Conservation (phyloP, 2,888 invertebrate species). For the Xylota segnis region DNA sequence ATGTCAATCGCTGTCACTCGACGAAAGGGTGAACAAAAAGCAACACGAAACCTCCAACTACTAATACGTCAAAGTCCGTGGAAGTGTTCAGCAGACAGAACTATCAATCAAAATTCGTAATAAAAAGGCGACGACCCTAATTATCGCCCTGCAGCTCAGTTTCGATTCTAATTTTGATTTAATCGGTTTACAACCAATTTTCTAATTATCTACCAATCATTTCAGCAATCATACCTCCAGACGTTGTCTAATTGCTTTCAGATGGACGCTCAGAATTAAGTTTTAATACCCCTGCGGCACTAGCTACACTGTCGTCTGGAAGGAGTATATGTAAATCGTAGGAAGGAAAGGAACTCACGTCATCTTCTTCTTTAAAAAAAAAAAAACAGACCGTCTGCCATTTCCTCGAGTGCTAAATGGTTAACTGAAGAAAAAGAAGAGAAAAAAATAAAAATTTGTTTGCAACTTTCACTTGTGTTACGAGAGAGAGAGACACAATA, state of each 20-base stretch:
- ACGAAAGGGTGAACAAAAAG: too few relatives aligned
- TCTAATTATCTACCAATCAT: neutral
- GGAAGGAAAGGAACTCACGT: too few relatives aligned
- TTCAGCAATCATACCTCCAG: neutral
- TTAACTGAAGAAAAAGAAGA: neutral
- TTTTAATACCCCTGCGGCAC: neutral
- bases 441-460: slow-evolving; percentile 2
- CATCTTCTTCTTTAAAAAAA: too few relatives aligned
- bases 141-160: neutral
- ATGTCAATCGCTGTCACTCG: too few relatives aligned
- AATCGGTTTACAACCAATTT: neutral
- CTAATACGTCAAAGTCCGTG: too few relatives aligned
- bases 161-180: neutral
- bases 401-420: neutral
- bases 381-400: neutral
- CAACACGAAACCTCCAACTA: too few relatives aligned
- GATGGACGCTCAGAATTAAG: neutral
- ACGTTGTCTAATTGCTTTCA: neutral
- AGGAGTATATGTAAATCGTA: too few relatives aligned
- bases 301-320: too few relatives aligned
- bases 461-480: slow-evolving; percentile 60
- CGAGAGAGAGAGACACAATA: slow-evolving; percentile 50
- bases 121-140: too few relatives aligned
- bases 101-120: too few relatives aligned
- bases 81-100: too few relatives aligned